Base-by-base conservation (phyloP, 2,888 invertebrate species). In the Habrosyne pyritoides region DNA sequence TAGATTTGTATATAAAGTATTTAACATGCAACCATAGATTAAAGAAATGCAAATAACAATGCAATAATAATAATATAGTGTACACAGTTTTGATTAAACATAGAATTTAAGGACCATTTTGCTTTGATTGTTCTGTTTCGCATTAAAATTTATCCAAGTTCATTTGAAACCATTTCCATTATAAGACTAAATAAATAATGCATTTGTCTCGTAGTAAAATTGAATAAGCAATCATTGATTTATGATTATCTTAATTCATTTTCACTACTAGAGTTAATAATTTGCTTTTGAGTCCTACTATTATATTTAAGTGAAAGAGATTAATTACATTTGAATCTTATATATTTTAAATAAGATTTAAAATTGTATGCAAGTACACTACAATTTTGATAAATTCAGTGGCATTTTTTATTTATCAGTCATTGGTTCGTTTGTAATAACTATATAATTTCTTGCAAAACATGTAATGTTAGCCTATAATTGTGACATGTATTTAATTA, bases 51-150 rank as follows among this genome's bases (percentile, higher is more conserved):
- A 78, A 75, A 57, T 60, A 69, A 59, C 69, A 78, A 79, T 76
- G 77, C 79, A 79, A 79, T 79, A 78, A 71, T 36, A 79, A 79
- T 79, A 78, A 71, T 36, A 57, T 73, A 68, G 63, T 52, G 30
- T 47, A 12, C 48, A 53, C 48, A 42, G 21, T 56, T 14, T 52
- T 49, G 28, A 51, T 33, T 33, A 53, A 14, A 24, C 1, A 62
- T 30, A 61, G 54, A 46, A 51, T 52, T 61, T 42, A 42, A 42
- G 42, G 8, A 18, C 7, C 42, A 42, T 18, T 42, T 18, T 18
- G 18, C 18, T 42, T 18, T 14, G n/a, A 42, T 42, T 12, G 18
- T 42, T 14, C 6, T 14, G 8, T 42, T 12, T 14, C 8, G 42
- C 18, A 8, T 42, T 8, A 36, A 6, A 36, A 14, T 36, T 33